phyloP scores from a whole-genome alignment of 2,113 vertebrate species.

The Istiophorus platypterus region DNA sequence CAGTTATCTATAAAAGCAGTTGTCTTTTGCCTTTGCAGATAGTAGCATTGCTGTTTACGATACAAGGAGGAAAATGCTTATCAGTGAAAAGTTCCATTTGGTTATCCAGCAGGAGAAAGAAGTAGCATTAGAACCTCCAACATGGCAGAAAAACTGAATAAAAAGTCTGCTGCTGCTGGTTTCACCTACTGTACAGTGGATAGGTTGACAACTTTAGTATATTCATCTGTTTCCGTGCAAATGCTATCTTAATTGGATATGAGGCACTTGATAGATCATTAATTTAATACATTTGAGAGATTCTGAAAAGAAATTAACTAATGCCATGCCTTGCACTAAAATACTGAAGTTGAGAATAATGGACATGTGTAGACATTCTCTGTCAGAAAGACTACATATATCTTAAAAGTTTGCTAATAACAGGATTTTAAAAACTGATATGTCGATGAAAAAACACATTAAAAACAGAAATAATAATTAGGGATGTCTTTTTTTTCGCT shows the following conservation, averaged over 20 bases:
- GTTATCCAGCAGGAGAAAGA: slow-evolving; percentile 13
- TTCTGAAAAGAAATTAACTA: slow-evolving; percentile 53
- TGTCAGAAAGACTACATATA: slow-evolving; percentile 10
- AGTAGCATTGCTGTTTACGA: not conserved
- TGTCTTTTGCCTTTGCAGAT: slow-evolving; percentile 8
- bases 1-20: slow-evolving; percentile 14
- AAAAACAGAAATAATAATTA: not conserved
- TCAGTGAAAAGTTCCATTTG: slow-evolving; percentile 35
- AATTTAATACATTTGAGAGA: slow-evolving; percentile 62
- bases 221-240: slow-evolving; percentile 46
- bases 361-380: slow-evolving; percentile 15
- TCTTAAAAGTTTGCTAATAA: not conserved
- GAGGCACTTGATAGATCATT: slow-evolving; percentile 58
- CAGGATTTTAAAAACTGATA: not conserved
- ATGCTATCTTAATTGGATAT: slow-evolving; percentile 73
- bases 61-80: not conserved
- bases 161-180: slow-evolving; percentile 28
- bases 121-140: not conserved
- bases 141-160: not conserved
- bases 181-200: slow-evolving; percentile 27
- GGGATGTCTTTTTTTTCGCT: not conserved
- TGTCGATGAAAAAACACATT: not conserved
- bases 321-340: slow-evolving; percentile 45
- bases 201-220: slow-evolving; percentile 40
- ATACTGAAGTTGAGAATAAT: slow-evolving; percentile 28